Evolutionary conservation across 2,888 invertebrate genomes (phyloP).

Genomic region (Teleiodes luculella): DNA sequence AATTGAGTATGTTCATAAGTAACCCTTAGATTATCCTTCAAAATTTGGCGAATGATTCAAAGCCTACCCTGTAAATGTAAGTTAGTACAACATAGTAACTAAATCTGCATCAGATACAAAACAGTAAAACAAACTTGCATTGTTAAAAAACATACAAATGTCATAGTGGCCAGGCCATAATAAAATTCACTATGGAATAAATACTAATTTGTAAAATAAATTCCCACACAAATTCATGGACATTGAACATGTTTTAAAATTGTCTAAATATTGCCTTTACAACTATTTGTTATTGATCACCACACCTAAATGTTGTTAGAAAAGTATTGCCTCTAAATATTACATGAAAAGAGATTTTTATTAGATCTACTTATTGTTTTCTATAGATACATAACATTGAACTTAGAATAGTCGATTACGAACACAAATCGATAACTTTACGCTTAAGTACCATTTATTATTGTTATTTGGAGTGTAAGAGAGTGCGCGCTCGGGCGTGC

Average conservation of each 20-base stretch:
- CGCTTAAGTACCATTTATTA: constrained; percentile 65
- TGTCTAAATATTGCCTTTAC: constrained; percentile 67
- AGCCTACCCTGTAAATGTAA: constrained; percentile 14
- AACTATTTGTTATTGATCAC: constrained; percentile 68
- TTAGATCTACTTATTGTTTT: constrained; percentile 64
- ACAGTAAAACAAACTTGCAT: constrained; percentile 58
- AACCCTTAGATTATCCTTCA: no score
- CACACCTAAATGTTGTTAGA: constrained; percentile 74
- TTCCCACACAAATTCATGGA: constrained; percentile 47
- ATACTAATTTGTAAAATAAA: constrained; percentile 44
- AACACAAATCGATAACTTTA: constrained; percentile 44
- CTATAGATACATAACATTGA: constrained; percentile 45
- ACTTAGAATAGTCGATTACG: constrained; percentile 51
- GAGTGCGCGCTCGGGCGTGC: background rate
- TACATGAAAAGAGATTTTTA: constrained; percentile 64
- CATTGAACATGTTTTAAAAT: constrained; percentile 52
- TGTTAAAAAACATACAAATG: constrained; percentile 64
- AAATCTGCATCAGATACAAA: constrained; percentile 73
- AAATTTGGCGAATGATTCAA: background rate
- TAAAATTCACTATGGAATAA: constrained; percentile 54
- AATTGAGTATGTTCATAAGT: background rate
- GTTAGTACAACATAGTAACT: constrained; percentile 34
- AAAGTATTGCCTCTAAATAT: constrained; percentile 75
- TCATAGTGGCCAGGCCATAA: constrained; percentile 52
- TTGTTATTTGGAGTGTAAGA: background rate